Evolutionary conservation across 2,113 vertebrate species (phyloP).

Genomic region (Zosterops borbonicus): DNA sequence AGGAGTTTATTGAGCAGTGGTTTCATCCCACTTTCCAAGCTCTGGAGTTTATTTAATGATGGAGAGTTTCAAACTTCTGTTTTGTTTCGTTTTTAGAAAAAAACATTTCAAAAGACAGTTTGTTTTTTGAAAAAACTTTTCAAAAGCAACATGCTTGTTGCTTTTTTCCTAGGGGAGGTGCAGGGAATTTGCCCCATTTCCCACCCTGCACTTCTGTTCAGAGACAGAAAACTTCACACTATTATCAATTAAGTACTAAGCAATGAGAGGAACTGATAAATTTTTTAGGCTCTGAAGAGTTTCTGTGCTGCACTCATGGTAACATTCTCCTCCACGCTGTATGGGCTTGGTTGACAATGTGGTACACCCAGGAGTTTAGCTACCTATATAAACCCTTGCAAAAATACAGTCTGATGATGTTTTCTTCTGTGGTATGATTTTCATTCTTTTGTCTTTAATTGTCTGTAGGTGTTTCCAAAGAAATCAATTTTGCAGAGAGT

Average conservation of each 20-base stretch:
- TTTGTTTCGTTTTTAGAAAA: not conserved
- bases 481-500: not conserved
- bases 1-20: not conserved
- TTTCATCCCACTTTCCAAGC: not conserved
- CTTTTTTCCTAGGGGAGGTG: not conserved
- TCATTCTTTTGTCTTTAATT: not conserved
- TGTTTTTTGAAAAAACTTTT: not conserved
- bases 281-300: not conserved
- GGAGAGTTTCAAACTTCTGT: not conserved
- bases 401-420: not conserved
- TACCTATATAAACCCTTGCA: not conserved
- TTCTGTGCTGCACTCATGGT: not conserved
- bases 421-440: not conserved
- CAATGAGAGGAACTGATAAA: not conserved
- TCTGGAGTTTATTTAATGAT: not conserved
- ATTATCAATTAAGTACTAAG: not conserved
- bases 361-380: not conserved
- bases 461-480: not conserved
- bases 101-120: not conserved
- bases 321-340: rapidly evolving
- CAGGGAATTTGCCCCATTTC: not conserved
- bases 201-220: not conserved
- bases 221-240: not conserved
- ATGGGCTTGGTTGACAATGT: not conserved
- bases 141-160: rapidly evolving